Evolutionary conservation across 2,113 vertebrate genomes (phyloP).

Genomic region (Scolopax mira): DNA sequence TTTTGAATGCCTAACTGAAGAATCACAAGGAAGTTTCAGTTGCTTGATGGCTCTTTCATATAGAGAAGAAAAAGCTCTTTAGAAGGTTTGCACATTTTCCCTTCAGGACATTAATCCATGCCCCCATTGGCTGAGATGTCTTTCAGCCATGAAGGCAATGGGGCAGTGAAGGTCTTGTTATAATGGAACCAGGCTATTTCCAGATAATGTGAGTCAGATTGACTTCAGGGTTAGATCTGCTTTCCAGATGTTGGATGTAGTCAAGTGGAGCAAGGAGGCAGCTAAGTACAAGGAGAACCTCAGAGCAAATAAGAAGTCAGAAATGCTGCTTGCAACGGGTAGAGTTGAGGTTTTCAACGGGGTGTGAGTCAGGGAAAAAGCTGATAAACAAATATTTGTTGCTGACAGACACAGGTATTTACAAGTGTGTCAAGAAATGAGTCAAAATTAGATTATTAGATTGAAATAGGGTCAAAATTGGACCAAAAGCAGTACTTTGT

Average conservation of each 20-base stretch:
- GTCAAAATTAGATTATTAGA: neutral
- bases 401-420: neutral
- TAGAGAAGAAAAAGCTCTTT: neutral
- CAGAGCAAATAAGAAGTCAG: neutral
- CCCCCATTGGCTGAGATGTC: conserved; percentile 41
- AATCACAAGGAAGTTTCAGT: neutral
- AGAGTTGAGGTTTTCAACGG: neutral
- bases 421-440: neutral
- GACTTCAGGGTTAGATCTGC: conserved; percentile 53
- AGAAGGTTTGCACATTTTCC: conserved; percentile 43
- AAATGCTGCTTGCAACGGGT: neutral
- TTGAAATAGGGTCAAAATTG: neutral
- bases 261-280: conserved; percentile 38
- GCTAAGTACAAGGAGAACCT: neutral
- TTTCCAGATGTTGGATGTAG: conserved; percentile 62
- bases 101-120: conserved; percentile 57
- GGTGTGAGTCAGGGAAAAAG: neutral
- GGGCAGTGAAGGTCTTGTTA: conserved; percentile 64
- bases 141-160: conserved; percentile 58
- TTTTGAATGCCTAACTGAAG: neutral
- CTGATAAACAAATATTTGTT: neutral
- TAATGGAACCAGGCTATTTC: conserved; percentile 66
- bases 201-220: conserved; percentile 67
- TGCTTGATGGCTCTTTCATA: neutral
- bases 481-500: neutral